phyloP scores from a whole-genome alignment of 2,113 vertebrate species.

The Bufo gargarizans region DNA sequence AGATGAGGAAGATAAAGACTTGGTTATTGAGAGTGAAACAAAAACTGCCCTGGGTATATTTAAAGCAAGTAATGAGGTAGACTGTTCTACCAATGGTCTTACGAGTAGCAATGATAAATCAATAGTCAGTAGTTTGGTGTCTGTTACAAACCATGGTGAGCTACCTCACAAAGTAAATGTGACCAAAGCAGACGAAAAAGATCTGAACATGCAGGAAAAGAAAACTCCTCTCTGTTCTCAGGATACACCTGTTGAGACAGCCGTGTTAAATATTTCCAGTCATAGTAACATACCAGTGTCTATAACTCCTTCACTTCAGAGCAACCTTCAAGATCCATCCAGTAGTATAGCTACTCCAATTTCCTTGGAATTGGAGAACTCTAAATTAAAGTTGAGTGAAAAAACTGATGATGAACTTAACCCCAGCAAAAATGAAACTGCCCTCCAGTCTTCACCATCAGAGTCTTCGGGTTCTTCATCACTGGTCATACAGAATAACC shows the following conservation, averaged over 20 bases:
- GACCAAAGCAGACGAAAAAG: conserved; percentile 23
- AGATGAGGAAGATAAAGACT: conserved; percentile 69
- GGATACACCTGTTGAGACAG: neutral
- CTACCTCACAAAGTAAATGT: conserved; percentile 4
- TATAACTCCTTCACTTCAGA: neutral
- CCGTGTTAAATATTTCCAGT: neutral
- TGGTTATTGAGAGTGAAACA: neutral
- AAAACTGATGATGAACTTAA: neutral
- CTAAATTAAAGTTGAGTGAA: neutral
- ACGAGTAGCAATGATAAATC: neutral
- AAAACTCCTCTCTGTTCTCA: neutral
- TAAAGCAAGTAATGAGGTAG: neutral
- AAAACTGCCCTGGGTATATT: neutral
- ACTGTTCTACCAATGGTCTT: neutral
- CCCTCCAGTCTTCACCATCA: neutral
- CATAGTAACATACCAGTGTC: neutral
- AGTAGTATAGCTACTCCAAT: neutral
- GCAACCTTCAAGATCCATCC: too few relatives aligned
- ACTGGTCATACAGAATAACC: neutral
- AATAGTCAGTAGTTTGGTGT: neutral
- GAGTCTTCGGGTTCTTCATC: neutral
- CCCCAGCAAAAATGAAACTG: neutral
- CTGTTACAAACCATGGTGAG: neutral
- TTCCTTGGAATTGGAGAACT: neutral
- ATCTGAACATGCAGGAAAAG: neutral